Conservation (phyloP, 2,113 vertebrate species). For the Crotalus viridis region DNA sequence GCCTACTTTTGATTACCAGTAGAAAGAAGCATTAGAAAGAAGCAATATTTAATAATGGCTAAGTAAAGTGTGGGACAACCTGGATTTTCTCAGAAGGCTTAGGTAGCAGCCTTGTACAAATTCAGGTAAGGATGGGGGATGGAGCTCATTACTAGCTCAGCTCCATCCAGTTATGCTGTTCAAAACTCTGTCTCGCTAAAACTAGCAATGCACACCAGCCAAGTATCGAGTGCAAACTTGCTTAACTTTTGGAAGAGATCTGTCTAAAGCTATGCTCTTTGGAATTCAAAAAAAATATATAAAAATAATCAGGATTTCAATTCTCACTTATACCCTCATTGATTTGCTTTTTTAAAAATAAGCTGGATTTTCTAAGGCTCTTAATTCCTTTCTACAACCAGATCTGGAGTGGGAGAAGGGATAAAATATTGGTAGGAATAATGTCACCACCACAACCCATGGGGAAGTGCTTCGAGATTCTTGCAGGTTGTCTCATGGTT, state of each 20-base stretch:
- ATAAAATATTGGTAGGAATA: background rate
- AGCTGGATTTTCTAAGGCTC: background rate
- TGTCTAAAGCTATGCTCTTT: background rate
- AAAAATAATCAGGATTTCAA: background rate
- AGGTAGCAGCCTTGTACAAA: background rate
- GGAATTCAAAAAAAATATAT: background rate
- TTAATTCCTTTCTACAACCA: background rate
- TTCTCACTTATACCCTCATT: background rate
- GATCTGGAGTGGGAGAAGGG: background rate
- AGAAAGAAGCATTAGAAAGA: background rate
- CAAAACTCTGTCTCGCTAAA: background rate
- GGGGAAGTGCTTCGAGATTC: background rate
- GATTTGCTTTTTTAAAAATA: background rate
- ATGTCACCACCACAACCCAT: background rate
- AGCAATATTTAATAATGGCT: background rate
- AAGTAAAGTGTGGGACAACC: background rate
- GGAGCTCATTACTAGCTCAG: background rate
- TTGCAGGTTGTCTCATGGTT: background rate
- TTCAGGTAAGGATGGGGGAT: background rate
- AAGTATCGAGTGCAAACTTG: background rate
- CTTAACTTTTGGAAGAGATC: background rate
- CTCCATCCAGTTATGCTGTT: background rate
- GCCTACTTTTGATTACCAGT: background rate
- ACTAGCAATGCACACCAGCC: background rate
- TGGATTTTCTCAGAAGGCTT: background rate